Conservation (phyloP, 2,888 invertebrate species). For the Ctenicera cuprea region DNA sequence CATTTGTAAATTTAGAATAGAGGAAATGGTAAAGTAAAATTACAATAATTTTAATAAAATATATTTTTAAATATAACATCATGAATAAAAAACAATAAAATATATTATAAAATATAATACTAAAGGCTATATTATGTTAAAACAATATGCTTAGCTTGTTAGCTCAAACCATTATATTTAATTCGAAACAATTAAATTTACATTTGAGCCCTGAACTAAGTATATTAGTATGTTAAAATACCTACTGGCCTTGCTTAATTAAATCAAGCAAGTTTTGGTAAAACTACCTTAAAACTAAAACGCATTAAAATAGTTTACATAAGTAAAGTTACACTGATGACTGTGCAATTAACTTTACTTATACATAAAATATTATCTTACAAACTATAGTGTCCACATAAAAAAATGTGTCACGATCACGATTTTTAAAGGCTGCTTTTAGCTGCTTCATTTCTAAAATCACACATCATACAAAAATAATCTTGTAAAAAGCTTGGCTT, state of each 20-base stretch:
- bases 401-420: slow-evolving; percentile 53
- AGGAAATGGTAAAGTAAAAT: no score
- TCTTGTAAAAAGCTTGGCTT: slow-evolving; percentile 48
- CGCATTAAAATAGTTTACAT: slow-evolving; percentile 64
- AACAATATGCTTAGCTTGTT: slow-evolving; percentile 45
- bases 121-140: slow-evolving; percentile 51
- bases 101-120: slow-evolving; percentile 57
- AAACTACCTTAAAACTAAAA: slow-evolving; percentile 61
- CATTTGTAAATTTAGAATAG: no score
- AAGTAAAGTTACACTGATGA: slow-evolving; percentile 57
- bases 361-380: slow-evolving; percentile 40
- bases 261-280: slow-evolving; percentile 63
- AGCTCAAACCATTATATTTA: slow-evolving; percentile 39
- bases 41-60: slow-evolving; percentile 66
- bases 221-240: slow-evolving; percentile 55
- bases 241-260: slow-evolving; percentile 60
- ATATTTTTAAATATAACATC: slow-evolving; percentile 71
- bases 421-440: slow-evolving; percentile 50
- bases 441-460: slow-evolving; percentile 47
- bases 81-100: slow-evolving; percentile 64
- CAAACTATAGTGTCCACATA: slow-evolving; percentile 46
- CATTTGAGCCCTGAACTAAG: slow-evolving; percentile 48
- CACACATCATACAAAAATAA: slow-evolving; percentile 49
- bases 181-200: slow-evolving; percentile 38
- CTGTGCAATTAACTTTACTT: slow-evolving; percentile 43